Conservation (phyloP, 2,888 invertebrate genomes). For the Scrobipalpa costella region DNA sequence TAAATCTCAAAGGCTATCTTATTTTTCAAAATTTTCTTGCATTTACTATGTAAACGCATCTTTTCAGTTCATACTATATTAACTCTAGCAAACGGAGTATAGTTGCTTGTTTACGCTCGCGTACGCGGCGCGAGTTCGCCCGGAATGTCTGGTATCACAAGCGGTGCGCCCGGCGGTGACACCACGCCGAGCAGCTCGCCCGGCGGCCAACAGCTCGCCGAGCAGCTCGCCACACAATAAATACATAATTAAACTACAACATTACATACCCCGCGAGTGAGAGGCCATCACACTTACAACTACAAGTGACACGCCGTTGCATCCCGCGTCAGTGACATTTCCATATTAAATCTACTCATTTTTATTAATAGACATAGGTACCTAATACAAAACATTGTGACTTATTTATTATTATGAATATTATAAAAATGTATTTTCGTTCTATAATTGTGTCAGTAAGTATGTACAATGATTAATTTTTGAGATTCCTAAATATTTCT, state of each 20-base stretch:
- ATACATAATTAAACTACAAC: conserved; percentile 31
- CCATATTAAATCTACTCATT: neutral
- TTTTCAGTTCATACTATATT: neutral
- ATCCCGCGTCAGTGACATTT: neutral
- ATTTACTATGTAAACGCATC: no score
- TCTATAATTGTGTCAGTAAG: neutral
- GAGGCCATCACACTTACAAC: conserved; percentile 1
- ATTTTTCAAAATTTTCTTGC: no score
- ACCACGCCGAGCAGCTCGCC: neutral
- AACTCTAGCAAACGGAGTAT: neutral
- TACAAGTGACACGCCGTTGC: neutral
- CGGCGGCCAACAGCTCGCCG: conserved; percentile 27
- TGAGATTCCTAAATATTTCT: neutral
- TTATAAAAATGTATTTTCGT: neutral
- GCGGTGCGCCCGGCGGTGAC: conserved; percentile 29
- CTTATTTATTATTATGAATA: neutral
- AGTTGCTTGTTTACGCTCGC: neutral
- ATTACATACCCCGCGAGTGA: conserved; percentile 26
- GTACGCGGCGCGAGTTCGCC: conserved; percentile 21
- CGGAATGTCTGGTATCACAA: conserved; percentile 54
- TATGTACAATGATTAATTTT: neutral
- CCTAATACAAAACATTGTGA: neutral
- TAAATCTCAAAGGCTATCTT: no score
- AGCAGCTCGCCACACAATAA: conserved; percentile 35
- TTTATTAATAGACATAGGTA: neutral